Conservation (phyloP, 2,888 invertebrate genomes). For the Craniophora ligustri region DNA sequence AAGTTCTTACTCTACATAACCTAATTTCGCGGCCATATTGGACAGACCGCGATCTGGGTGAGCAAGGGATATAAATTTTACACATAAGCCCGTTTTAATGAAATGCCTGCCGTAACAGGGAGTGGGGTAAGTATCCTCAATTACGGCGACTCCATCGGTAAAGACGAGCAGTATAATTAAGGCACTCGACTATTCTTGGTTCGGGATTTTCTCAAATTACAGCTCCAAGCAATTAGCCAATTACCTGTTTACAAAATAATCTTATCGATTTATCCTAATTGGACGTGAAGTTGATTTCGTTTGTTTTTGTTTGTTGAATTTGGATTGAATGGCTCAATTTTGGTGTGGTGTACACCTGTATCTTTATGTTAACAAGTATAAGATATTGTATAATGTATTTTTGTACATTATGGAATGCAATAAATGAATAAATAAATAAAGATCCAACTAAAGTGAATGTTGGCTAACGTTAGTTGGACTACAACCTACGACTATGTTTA, state of each 20-base stretch:
- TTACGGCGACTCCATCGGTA: conserved; percentile 19
- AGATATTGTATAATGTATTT: too few species aligned
- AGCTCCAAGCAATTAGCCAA: not conserved
- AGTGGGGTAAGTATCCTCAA: conserved; percentile 38
- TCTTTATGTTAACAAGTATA: too few species aligned
- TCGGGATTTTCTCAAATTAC: conserved; percentile 8
- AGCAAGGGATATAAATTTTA: conserved; percentile 44
- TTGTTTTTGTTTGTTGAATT: too few species aligned
- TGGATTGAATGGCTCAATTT: too few species aligned
- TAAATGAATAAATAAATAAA: too few species aligned
- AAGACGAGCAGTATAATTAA: conserved; percentile 11
- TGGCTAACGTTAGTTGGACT: too few species aligned
- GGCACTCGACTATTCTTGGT: conserved; percentile 5
- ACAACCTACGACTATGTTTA: too few species aligned
- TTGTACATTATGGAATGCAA: too few species aligned
- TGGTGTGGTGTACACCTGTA: too few species aligned
- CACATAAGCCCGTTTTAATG: conserved; percentile 46
- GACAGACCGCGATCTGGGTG: not conserved
- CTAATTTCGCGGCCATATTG: conserved; percentile 22
- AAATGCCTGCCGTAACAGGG: conserved; percentile 28
- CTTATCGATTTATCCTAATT: not conserved
- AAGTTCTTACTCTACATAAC: conserved; percentile 7
- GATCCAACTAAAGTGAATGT: too few species aligned
- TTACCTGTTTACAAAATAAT: conserved; percentile 5
- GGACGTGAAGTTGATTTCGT: not conserved